A percentile compares a stretch with the other conserved stretches of the same genome.
Evolutionary conservation across 2,797 vertebrate genomes (phyloP).

Genomic region (Chaetophractus vellerosus): DNA sequence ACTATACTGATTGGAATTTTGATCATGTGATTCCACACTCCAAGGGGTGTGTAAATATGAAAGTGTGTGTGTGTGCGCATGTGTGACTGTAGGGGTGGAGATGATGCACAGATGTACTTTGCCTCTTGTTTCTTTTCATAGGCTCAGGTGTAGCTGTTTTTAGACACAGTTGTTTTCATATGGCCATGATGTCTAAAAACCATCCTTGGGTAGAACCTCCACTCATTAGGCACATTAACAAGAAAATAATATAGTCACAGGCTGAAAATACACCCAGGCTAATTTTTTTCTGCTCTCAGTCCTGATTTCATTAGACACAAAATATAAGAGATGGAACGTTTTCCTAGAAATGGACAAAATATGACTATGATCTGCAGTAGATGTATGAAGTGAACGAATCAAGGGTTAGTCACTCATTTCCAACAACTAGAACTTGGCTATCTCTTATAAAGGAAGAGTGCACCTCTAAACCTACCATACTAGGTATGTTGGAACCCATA

Average conservation of each 20-base stretch:
- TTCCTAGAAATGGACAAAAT: conserved; percentile 66
- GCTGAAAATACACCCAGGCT: conserved; percentile 80
- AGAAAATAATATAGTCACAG: conserved; percentile 83
- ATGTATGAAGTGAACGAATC: conserved; percentile 51
- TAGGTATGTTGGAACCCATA: conserved; percentile 91
- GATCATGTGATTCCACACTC: neutral
- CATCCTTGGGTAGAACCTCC: conserved; percentile 68
- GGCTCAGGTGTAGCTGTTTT: neutral
- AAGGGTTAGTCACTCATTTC: conserved; percentile 62
- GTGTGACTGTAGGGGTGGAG: neutral
- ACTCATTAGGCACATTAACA: conserved; percentile 75
- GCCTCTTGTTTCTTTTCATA: neutral
- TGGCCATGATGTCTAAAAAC: conserved; percentile 61
- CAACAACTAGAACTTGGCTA: conserved; percentile 83
- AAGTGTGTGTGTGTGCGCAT: too few species aligned
- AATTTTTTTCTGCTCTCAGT: conserved; percentile 36
- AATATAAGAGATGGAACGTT: conserved; percentile 67
- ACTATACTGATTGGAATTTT: neutral
- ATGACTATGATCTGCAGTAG: conserved; percentile 62
- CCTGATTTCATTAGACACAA: conserved; percentile 79
- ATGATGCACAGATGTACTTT: neutral
- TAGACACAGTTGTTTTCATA: neutral
- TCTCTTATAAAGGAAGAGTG: conserved; percentile 84
- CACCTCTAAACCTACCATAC: conserved; percentile 88
- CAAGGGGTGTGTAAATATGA: neutral